Conservation (phyloP, 2,113 vertebrate species). For the Cisticola juncidis region DNA sequence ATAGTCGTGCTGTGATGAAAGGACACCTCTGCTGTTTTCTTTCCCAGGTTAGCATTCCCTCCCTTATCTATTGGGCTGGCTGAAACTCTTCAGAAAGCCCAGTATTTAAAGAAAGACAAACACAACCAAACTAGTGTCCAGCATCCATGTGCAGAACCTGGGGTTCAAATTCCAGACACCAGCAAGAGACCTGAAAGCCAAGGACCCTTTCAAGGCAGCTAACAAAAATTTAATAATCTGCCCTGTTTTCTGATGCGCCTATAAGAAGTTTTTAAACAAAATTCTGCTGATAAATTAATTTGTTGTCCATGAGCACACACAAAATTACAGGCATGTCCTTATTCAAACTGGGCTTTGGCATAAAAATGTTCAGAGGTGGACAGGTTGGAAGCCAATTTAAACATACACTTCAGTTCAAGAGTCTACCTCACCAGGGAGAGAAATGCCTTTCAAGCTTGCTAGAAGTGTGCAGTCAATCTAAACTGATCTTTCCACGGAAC, state of each 20-base stretch:
- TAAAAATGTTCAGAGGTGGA: not conserved
- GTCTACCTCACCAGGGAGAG: not conserved
- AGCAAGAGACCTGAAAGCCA: not conserved
- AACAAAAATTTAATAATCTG: not conserved
- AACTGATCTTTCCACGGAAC: not conserved
- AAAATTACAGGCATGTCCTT: not conserved
- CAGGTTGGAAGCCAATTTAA: not conserved
- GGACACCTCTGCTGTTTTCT: not conserved
- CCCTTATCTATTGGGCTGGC: not conserved
- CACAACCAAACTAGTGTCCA: not conserved
- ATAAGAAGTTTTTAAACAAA: not conserved
- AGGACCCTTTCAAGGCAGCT: not conserved
- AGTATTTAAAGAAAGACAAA: not conserved
- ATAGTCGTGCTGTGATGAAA: constrained; percentile 89
- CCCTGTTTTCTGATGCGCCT: not conserved
- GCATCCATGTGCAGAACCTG: not conserved
- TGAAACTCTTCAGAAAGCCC: not conserved
- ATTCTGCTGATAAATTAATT: not conserved
- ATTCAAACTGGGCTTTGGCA: not conserved
- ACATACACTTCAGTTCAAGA: not conserved
- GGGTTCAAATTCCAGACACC: not conserved
- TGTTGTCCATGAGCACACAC: not conserved
- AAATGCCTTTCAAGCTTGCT: not conserved
- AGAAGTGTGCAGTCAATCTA: not conserved
- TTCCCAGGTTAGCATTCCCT: not conserved